These are phyloP conservation scores for Noctua pronuba DNA, from an alignment of 2,888 invertebrate genomes.

Conservation along the genomic window DNA sequence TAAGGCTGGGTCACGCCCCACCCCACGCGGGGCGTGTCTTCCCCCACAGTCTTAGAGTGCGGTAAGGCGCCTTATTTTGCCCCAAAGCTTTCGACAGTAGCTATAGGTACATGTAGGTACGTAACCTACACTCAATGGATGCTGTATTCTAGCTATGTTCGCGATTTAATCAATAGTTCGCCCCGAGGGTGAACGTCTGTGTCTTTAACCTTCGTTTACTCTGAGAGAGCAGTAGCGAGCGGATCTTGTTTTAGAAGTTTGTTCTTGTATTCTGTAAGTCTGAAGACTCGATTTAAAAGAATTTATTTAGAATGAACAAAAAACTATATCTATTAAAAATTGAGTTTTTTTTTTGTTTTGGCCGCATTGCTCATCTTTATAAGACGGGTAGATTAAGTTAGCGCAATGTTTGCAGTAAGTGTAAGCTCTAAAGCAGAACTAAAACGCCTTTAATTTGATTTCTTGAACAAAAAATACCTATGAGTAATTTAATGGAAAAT, in stretches of 20 bases:
- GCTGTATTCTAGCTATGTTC: constrained; percentile 35
- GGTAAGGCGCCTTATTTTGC: constrained; percentile 81
- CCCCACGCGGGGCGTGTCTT: constrained; percentile 78
- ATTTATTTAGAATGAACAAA: neutral
- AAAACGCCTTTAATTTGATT: neutral
- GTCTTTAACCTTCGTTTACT: constrained; percentile 44
- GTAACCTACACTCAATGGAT: constrained; percentile 45
- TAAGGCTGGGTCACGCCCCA: constrained; percentile 78
- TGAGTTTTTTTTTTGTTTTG: neutral
- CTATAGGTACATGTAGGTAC: constrained; percentile 63
- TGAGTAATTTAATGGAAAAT: neutral
- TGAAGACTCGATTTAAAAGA: neutral
- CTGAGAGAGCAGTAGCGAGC: neutral
- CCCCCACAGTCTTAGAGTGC: constrained; percentile 75
- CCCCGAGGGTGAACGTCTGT: constrained; percentile 21
- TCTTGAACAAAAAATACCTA: neutral
- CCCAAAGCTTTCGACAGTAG: constrained; percentile 71
- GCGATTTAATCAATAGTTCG: constrained; percentile 65
- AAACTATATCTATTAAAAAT: neutral
- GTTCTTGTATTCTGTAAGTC: neutral
- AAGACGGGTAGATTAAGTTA: neutral
- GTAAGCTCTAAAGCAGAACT: neutral
- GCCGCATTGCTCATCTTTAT: neutral
- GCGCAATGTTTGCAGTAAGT: neutral
- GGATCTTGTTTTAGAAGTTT: neutral